A percentile compares a stretch with the other conserved stretches of the same genome.
Evolutionary conservation across 2,888 invertebrate genomes (phyloP).

Genomic region (Stenotaenia linearis): DNA sequence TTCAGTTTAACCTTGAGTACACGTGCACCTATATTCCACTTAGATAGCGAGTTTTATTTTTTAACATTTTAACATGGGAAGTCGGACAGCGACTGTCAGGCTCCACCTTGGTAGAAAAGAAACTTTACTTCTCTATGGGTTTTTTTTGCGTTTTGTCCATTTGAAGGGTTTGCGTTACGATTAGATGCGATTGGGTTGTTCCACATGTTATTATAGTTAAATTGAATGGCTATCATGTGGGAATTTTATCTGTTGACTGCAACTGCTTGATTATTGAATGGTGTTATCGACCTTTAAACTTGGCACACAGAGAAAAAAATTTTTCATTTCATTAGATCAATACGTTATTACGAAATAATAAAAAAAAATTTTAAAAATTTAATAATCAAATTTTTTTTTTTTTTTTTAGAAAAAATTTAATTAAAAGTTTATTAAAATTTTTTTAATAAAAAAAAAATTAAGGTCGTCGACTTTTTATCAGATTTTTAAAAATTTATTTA

Average conservation of each 20-base stretch:
- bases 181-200: no score
- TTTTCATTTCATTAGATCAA: background rate
- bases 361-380: background rate
- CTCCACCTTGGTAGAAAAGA: no score
- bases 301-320: background rate
- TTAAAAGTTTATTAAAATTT: no score
- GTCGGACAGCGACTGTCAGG: no score
- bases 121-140: background rate
- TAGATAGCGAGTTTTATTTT: no score
- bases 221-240: background rate
- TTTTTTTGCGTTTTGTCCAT: no score
- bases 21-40: no score
- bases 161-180: no score
- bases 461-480: background rate
- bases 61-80: no score
- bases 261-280: background rate
- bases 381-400: background rate
- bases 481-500: background rate
- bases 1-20: no score
- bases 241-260: background rate
- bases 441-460: background rate
- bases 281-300: constrained; percentile 24
- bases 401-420: no score
- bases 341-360: background rate
- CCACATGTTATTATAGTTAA: background rate